A percentile compares a stretch with the other conserved stretches of the same genome.
phyloP scores from a whole-genome alignment of 2,888 invertebrate species.

The Coecobrya sp. region DNA sequence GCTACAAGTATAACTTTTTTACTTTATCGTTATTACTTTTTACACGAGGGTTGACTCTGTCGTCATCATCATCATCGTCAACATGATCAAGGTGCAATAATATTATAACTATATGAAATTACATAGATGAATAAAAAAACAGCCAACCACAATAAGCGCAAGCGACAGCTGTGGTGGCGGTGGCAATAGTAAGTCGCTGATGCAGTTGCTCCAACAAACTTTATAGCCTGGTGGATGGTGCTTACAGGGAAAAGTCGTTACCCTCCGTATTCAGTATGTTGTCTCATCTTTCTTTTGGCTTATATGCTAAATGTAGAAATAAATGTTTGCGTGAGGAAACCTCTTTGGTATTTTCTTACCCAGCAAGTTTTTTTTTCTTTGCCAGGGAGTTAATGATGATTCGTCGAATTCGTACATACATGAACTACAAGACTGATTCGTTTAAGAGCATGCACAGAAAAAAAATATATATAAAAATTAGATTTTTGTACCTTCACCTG shows the following conservation, averaged over 20 bases:
- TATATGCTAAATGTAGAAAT: constrained; percentile 57
- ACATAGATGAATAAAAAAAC: constrained; percentile 43
- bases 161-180: constrained; percentile 65
- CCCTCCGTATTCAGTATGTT: constrained; percentile 73
- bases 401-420: constrained; percentile 27
- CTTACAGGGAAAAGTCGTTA: constrained; percentile 79
- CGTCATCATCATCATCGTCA: constrained; percentile 46
- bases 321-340: constrained; percentile 77
- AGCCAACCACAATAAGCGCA: constrained; percentile 60
- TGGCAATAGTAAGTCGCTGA: neutral
- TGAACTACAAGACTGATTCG: constrained; percentile 12
- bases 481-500: neutral
- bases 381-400: constrained; percentile 43
- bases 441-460: constrained; percentile 20
- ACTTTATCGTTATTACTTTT: constrained; percentile 52
- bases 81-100: constrained; percentile 65
- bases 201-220: constrained; percentile 53
- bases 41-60: constrained; percentile 59
- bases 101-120: constrained; percentile 38
- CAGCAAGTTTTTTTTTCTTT: constrained; percentile 65
- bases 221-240: constrained; percentile 1
- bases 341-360: constrained; percentile 71
- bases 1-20: constrained; percentile 48
- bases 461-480: neutral
- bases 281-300: constrained; percentile 59